phyloP scores from a whole-genome alignment of 1,140 invertebrate genomes.

The Mylabris phalerata region DNA sequence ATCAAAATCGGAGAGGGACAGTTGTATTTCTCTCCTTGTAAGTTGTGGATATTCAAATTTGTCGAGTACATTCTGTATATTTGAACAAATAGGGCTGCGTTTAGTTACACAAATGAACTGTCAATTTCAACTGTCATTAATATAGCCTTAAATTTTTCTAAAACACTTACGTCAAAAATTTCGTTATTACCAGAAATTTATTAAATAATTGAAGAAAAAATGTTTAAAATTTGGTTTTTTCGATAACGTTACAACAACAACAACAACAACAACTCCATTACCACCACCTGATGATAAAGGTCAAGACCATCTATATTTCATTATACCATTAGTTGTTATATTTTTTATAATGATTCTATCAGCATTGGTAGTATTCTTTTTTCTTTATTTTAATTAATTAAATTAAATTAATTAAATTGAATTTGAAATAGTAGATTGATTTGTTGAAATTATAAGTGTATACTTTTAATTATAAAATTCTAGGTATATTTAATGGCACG shows the following conservation, averaged over 20 bases:
- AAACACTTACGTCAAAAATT: neutral
- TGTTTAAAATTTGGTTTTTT: neutral
- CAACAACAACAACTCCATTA: neutral
- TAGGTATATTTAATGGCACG: constrained; percentile 35
- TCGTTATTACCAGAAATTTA: neutral
- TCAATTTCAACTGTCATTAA: no score
- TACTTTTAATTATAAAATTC: neutral
- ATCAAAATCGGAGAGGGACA: no score
- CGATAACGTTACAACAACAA: constrained; percentile 4
- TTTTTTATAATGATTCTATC: constrained; percentile 27
- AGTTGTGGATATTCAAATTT: no score
- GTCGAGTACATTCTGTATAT: no score
- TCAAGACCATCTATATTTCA: constrained; percentile 24
- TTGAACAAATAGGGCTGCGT: no score
- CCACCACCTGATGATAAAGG: neutral
- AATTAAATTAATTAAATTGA: constrained; percentile 6
- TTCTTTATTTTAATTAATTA: neutral
- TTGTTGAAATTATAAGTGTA: neutral
- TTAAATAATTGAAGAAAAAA: neutral
- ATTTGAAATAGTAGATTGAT: neutral
- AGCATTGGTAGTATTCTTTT: constrained; percentile 19
- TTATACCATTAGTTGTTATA: constrained; percentile 32
- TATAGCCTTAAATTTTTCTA: neutral
- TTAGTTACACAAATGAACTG: no score
- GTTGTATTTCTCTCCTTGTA: no score